Evolutionary conservation across 2,113 vertebrate species (phyloP).

Genomic region (Neodon shergylaensis): DNA sequence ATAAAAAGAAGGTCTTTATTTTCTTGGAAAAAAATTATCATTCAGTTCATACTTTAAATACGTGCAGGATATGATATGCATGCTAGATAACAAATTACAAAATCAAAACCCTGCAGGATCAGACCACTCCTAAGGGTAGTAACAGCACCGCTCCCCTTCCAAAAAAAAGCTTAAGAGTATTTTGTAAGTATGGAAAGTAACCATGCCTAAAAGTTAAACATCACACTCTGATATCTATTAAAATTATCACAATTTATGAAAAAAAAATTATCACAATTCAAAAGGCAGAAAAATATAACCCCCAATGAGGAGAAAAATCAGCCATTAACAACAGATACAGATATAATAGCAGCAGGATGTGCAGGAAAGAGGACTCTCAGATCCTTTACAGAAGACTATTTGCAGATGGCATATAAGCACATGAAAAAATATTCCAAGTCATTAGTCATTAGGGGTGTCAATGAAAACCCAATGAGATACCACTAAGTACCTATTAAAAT

Average conservation of each 20-base stretch:
- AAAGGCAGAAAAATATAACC: not conserved
- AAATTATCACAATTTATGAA: conserved; percentile 8
- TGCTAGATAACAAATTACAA: not conserved
- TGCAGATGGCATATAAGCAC: not conserved
- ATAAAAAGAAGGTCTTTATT: not conserved
- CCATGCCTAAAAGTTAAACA: not conserved
- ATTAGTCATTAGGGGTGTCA: not conserved
- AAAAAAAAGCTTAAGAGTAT: not conserved
- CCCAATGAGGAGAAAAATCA: not conserved
- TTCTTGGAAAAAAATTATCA: not conserved
- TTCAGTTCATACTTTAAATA: not conserved
- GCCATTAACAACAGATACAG: not conserved
- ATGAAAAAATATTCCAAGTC: not conserved
- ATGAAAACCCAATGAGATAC: not conserved
- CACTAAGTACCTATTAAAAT: not conserved
- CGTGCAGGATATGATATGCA: accelerated
- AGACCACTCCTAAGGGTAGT: not conserved
- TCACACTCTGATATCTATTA: not conserved
- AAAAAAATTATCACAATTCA: not conserved
- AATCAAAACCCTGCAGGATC: not conserved
- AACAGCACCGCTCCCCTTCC: not conserved
- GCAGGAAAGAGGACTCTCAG: not conserved
- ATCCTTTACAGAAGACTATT: not conserved
- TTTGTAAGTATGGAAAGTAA: not conserved
- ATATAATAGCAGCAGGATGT: not conserved